These are phyloP conservation scores for Cavia porcellus DNA, from an alignment of 2,113 vertebrate species.

Conservation along the genomic window DNA sequence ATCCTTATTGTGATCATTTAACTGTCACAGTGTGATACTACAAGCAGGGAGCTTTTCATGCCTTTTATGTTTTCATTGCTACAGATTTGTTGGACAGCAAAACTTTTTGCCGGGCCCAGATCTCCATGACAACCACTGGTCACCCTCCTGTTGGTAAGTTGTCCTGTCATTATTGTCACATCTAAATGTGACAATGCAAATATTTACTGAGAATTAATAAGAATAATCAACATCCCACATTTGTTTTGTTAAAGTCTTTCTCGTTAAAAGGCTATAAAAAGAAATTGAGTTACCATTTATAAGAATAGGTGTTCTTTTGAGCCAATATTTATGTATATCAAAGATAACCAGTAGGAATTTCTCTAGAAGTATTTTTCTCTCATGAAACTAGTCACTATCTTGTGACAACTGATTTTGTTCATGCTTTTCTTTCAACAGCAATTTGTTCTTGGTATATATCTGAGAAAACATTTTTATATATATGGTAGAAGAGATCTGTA, in stretches of 20 bases:
- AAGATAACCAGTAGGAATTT: not conserved
- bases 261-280: not conserved
- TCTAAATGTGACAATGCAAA: not conserved
- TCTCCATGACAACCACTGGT: conserved; percentile 85
- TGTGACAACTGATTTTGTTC: not conserved
- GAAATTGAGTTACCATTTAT: not conserved
- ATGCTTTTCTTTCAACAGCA: not conserved
- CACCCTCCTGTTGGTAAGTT: conserved; percentile 88
- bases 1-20: not conserved
- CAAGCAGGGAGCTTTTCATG: conserved; percentile 53
- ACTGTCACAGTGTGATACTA: not conserved
- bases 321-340: not conserved
- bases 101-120: conserved; percentile 89
- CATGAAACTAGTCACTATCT: not conserved
- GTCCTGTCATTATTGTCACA: conserved; percentile 60
- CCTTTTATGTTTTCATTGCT: conserved; percentile 66
- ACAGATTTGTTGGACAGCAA: conserved; percentile 89
- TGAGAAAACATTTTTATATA: not conserved
- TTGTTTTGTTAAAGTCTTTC: not conserved
- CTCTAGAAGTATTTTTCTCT: not conserved
- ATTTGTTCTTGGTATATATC: not conserved
- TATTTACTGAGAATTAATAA: not conserved
- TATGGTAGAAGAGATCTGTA: not conserved
- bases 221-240: not conserved
- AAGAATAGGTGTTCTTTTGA: not conserved